Evolutionary conservation across 2,888 invertebrate species (phyloP).

Genomic region (Ctenicera cuprea): DNA sequence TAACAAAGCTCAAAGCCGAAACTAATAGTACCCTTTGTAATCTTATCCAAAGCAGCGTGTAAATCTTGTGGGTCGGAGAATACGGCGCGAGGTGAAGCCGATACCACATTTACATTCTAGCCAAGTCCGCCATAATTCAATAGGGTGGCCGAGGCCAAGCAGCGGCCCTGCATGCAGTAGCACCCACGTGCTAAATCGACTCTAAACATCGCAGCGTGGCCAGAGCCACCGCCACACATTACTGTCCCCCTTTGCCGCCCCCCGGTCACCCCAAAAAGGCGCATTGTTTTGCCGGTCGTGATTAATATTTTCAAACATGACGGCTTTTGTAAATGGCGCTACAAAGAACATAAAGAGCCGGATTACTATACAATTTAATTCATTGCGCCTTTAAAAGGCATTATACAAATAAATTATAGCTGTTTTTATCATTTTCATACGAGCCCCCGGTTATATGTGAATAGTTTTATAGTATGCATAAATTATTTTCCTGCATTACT

Average conservation of each 20-base stretch:
- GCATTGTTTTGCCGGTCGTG: slow-evolving; percentile 63
- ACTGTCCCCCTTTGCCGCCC: slow-evolving; percentile 28
- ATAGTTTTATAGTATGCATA: slow-evolving; percentile 55
- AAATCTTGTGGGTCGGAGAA: slow-evolving; percentile 59
- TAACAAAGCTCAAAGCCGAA: slow-evolving; percentile 45
- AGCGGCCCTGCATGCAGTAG: slow-evolving; percentile 48
- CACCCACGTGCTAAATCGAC: slow-evolving; percentile 61
- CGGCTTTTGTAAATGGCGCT: slow-evolving; percentile 63
- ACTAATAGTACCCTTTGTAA: slow-evolving; percentile 59
- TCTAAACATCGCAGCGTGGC: slow-evolving; percentile 56
- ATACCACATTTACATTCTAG: slow-evolving; percentile 58
- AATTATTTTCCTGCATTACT: slow-evolving; percentile 52
- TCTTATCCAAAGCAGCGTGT: slow-evolving; percentile 60
- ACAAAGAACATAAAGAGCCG: slow-evolving; percentile 61
- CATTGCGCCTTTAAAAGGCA: slow-evolving; percentile 62
- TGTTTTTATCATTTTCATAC: slow-evolving; percentile 57
- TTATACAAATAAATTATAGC: slow-evolving; percentile 63
- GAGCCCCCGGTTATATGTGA: slow-evolving; percentile 38
- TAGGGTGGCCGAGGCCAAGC: slow-evolving; percentile 54
- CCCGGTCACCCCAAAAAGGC: slow-evolving; percentile 48
- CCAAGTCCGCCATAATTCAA: slow-evolving; percentile 61
- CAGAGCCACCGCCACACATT: slow-evolving; percentile 51
- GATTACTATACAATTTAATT: slow-evolving; percentile 65
- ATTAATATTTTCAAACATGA: slow-evolving; percentile 65
- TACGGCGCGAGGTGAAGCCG: slow-evolving; percentile 50